Evolutionary conservation across 2,797 vertebrate species (phyloP).

Genomic region (Myripristis jacobus): DNA sequence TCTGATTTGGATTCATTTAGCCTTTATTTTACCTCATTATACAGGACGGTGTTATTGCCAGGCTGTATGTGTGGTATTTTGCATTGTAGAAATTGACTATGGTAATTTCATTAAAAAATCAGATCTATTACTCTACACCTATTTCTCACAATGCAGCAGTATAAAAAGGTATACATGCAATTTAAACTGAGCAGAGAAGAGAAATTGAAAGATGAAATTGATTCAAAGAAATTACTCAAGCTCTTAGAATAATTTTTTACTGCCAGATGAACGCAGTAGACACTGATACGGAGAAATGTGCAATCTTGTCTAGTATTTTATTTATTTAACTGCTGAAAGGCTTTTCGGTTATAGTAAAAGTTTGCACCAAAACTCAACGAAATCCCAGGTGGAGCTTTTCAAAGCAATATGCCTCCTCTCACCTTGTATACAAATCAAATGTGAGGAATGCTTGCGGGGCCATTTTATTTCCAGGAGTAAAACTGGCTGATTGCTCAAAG

Average conservation of each 20-base stretch:
- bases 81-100: slow-evolving; percentile 74
- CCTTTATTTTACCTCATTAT: slow-evolving; percentile 81
- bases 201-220: slow-evolving; percentile 50
- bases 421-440: slow-evolving; percentile 59
- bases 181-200: slow-evolving; percentile 43
- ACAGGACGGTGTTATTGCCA: slow-evolving; percentile 72
- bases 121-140: slow-evolving; percentile 11
- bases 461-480: slow-evolving; percentile 51
- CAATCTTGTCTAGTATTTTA: too few relatives aligned
- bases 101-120: slow-evolving; percentile 76
- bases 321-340: too few relatives aligned
- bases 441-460: slow-evolving; percentile 35
- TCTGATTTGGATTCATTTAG: slow-evolving; percentile 81
- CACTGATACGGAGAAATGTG: slow-evolving; percentile 29
- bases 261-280: slow-evolving; percentile 25
- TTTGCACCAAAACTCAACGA: slow-evolving; percentile 39
- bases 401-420: slow-evolving; percentile 38
- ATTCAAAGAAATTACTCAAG: not conserved
- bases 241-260: slow-evolving; percentile 9
- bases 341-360: too few relatives aligned
- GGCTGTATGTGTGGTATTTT: slow-evolving; percentile 72
- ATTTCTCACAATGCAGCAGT: slow-evolving; percentile 40
- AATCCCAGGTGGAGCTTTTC: slow-evolving; percentile 37
- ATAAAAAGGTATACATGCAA: slow-evolving; percentile 32
- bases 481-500: slow-evolving; percentile 55